Evolutionary conservation across 1,140 invertebrate genomes (phyloP).

Genomic region (Bombyx mori): DNA sequence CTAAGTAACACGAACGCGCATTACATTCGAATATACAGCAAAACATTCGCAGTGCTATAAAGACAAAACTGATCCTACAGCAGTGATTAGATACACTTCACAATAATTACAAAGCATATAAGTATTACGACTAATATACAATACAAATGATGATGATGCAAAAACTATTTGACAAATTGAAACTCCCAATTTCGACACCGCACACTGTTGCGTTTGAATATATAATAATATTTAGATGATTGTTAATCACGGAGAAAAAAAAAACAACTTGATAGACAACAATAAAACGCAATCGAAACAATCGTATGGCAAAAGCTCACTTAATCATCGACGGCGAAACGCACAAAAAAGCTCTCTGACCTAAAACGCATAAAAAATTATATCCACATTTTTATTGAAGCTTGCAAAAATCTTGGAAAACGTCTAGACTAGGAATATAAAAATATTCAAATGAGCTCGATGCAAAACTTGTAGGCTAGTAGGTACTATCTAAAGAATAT

Average conservation of each 20-base stretch:
- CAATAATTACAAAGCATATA: slow-evolving; percentile 36
- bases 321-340: slow-evolving; percentile 24
- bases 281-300: slow-evolving; percentile 25
- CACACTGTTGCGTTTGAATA: slow-evolving; percentile 15
- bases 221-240: slow-evolving; percentile 16
- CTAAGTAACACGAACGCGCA: too few species aligned
- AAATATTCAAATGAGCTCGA: slow-evolving; percentile 24
- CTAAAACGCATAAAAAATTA: slow-evolving; percentile 11
- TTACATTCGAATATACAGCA: too few species aligned
- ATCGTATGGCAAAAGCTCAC: slow-evolving; percentile 22
- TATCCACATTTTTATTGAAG: slow-evolving; percentile 19
- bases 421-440: slow-evolving; percentile 16
- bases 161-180: slow-evolving; percentile 58
- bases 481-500: slow-evolving; percentile 3
- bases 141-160: slow-evolving; percentile 32
- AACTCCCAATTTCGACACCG: slow-evolving; percentile 38
- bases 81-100: slow-evolving; percentile 35
- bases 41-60: slow-evolving; percentile 6
- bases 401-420: slow-evolving; percentile 12
- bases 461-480: slow-evolving; percentile 10
- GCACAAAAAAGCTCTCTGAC: slow-evolving; percentile 16
- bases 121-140: slow-evolving; percentile 21
- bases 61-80: slow-evolving; percentile 38
- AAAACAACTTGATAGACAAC: slow-evolving; percentile 22
- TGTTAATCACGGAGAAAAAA: slow-evolving; percentile 15